Evolutionary conservation across 2,797 vertebrate species (phyloP), one percentile per base, ranked within the genome.

Genomic region (Gambusia yucatana): DNA sequence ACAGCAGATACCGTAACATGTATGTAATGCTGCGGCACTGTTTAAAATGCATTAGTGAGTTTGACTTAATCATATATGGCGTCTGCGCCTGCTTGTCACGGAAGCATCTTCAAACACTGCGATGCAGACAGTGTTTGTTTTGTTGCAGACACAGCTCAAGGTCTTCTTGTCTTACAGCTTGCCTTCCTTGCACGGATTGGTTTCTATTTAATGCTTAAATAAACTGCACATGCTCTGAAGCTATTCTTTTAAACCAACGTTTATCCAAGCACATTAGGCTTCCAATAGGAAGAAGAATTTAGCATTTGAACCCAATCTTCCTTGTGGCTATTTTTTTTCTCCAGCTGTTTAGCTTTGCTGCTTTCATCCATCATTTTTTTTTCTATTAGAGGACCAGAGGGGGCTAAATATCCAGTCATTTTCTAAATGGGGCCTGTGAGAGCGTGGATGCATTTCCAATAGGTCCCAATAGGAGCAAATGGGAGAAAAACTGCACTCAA

Each of bases 391-490:
- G 70, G 74, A 77, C 69, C 80, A 73, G 82, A 65, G 72, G 84
- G 86, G 84, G 86, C 84, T 89, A 86, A 90, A 85, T 72, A 84
- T 74, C 69, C 77, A 17, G 41, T 82, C 85, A 83, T 88, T 90
- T 78, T 88, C 82, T 82, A 87, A 93, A 94, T 89, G 83, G 86
- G 86, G 79, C 83, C 85, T 89, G 81, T 75, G 81, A 86, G 72
- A 88, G 76, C 76, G 77, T 86, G 76, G 90, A 90, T 90, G 86
- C 80, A 84, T 88, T 89, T 90, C 77, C 81, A 90, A 79, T 57
- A 81, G 80, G 81, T 82, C 84, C 83, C 84, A 85, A 80, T 84
- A 80, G 88, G 70, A 84, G 75, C 1, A 2, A 81, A 77, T 11
- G 28, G 65, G 77, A 77, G 82, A 74, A 81, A 87, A 88, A 73